Base-by-base conservation (phyloP, 2,888 invertebrate species). In the Oxyteleia sp. region DNA sequence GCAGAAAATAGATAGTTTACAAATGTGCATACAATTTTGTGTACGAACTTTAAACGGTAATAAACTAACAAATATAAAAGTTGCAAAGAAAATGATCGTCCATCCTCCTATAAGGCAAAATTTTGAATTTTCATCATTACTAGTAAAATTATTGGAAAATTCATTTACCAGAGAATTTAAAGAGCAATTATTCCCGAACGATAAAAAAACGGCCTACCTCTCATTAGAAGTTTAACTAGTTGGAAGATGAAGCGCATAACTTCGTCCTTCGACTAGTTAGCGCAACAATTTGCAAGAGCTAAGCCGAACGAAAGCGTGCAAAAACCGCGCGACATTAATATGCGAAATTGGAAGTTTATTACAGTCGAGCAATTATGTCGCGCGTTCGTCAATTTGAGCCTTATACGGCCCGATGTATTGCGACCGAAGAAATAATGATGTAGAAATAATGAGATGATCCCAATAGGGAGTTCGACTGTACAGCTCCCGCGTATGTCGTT, bases 391-490 rank as follows among this genome's bases (percentile, higher is more conserved):
- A 59, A 64, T 66, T 72, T 45, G 4, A 18, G 8, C 80, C 72
- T 16, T 80, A 72, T 72, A 80, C 8, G 79, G 71, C 4, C 2
- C 29, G 29, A 3, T 49, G 45, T 43, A 8, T 74, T 68, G 61
- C 59, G 23, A 69, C 7, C 26, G 38, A 8, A 13, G 76, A 66
- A 82, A 72, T 83, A 69, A 74, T 64, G 72, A 74, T 83, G 74
- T 74, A 41, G 71, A 83, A 69, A 75, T 78, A 72, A 83, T 83
- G 74, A 74, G 68, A 75, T 69, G 63, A 75, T 69, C 57, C 75
- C 59, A 69, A 75, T 75, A 68, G 49, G 68, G 81, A 53, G 38
- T 49, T 53, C 23, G 4, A 7, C 20, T 47, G 5, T 18, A 47
- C 16, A 5, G 59, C 43, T 15, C 2, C 26, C 49, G 47, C 43